Evolutionary conservation across 2,113 vertebrate genomes (phyloP), one percentile per base, ranked within the genome.

Genomic region (Oncorhynchus mykiss): DNA sequence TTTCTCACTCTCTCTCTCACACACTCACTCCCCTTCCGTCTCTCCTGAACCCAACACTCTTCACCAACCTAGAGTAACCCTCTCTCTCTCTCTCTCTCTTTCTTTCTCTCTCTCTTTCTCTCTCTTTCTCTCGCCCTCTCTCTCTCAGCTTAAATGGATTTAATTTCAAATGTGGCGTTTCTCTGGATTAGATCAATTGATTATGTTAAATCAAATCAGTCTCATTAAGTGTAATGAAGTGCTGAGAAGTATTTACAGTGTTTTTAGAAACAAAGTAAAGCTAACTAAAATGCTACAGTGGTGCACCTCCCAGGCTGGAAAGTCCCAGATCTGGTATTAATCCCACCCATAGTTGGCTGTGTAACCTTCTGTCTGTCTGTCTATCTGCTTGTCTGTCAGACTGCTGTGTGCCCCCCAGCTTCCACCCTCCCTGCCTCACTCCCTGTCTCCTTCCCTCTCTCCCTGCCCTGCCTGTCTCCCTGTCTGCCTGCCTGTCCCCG

Each of bases 251-350:
- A 80, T 64, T 73, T 72, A 75, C 68, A 80, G 74, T 82, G 59
- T 88, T 89, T 87, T 82, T 73, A 78, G 78, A 87, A 83, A 39
- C 82, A 80, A 78, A 81, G 67, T 70, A 76, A 79, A 86, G 85
- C 78, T 69, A 78, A 88, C 83, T 80, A 83, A 83, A 86, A 80
- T 75, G 73, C 84, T 76, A 67, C 84, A 68, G 72, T 79, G 48
- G 74, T 81, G 77, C 74, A 80, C 82, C 77, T 89, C 83, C 84
- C 76, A 86, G 78, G 78, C 84, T 67, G 92, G 92, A 93, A 93
- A 94, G 92, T 93, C 92, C 93, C 92, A 59, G 75, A 79, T 83
- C 57, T 72, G 60, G 82, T 80, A 78, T 73, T 78, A 87, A 92
- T 89, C 82, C 85, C 84, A 85, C 86, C 86, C 83, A 87, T 85